Evolutionary conservation across 2,113 vertebrate species (phyloP).

Genomic region (Thalassarche chlororhynchos): DNA sequence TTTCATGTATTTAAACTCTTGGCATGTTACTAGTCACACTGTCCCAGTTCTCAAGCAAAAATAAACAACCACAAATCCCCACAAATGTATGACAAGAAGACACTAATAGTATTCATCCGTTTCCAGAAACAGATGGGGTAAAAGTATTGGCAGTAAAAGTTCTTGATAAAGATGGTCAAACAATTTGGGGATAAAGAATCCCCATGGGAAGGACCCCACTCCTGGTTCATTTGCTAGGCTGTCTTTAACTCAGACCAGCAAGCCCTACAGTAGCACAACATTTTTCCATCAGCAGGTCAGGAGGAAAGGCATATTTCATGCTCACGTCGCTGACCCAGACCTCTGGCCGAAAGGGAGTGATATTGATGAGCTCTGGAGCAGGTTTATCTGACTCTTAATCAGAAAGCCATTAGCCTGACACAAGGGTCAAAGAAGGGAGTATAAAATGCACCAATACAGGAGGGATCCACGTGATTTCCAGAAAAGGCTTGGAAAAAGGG

Average conservation of each 20-base stretch:
- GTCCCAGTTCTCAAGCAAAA: not conserved
- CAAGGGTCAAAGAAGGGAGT: conserved; percentile 17
- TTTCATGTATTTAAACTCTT: not conserved
- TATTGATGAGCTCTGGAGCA: not conserved
- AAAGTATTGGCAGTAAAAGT: not conserved
- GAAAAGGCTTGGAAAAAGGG: conserved; percentile 23
- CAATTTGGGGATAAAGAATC: not conserved
- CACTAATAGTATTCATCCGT: not conserved
- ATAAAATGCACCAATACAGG: conserved; percentile 6
- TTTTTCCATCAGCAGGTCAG: not conserved
- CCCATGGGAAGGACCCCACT: not conserved
- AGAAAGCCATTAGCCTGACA: conserved; percentile 43
- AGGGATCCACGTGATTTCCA: not conserved
- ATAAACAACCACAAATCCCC: not conserved
- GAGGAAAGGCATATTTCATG: not conserved
- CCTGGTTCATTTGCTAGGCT: not conserved
- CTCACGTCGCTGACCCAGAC: not conserved
- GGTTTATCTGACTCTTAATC: conserved; percentile 44
- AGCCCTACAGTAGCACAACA: not conserved
- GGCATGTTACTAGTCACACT: not conserved
- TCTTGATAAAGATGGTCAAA: not conserved
- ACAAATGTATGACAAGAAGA: not conserved
- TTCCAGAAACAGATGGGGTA: not conserved
- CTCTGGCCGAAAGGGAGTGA: not conserved
- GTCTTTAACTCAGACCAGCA: not conserved